These are phyloP conservation scores for Diprion similis DNA, from an alignment of 1,140 invertebrate species.

Conservation along the genomic window DNA sequence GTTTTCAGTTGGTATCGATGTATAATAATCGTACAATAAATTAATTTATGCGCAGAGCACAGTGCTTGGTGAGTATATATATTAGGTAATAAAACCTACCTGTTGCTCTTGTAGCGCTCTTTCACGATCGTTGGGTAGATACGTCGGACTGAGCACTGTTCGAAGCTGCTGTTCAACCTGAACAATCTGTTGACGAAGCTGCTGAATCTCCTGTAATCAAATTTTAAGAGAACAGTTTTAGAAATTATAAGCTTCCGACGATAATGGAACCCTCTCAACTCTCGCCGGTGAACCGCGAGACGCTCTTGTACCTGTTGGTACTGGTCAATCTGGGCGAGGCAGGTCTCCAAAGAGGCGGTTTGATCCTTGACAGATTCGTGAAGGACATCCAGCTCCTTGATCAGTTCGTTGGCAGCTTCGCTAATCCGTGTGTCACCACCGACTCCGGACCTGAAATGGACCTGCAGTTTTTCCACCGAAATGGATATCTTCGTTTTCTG, in stretches of 20 bases:
- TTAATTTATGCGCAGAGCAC: conserved; percentile 50
- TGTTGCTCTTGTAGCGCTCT: conserved; percentile 86
- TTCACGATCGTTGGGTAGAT: conserved; percentile 83
- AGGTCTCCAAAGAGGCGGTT: conserved; percentile 75
- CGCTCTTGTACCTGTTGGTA: conserved; percentile 73
- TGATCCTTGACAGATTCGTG: conserved; percentile 73
- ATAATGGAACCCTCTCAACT: not conserved
- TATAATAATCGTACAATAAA: conserved; percentile 31
- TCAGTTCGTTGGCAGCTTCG: conserved; percentile 73
- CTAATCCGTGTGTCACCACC: conserved; percentile 79
- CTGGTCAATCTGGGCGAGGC: conserved; percentile 83
- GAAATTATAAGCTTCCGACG: conserved; percentile 8
- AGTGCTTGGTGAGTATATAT: conserved; percentile 32
- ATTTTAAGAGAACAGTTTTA: conserved; percentile 28
- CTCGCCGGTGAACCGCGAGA: not conserved
- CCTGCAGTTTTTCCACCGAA: conserved; percentile 91
- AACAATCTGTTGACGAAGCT: conserved; percentile 81
- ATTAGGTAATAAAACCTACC: conserved; percentile 73
- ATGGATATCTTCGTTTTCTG: conserved; percentile 91
- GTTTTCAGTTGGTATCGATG: conserved; percentile 53
- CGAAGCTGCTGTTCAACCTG: conserved; percentile 87
- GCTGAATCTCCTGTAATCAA: conserved; percentile 78
- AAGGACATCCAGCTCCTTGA: conserved; percentile 73
- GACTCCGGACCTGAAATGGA: conserved; percentile 87
- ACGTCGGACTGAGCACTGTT: conserved; percentile 79